These are phyloP conservation scores for Helogale parvula DNA, from an alignment of 2,113 vertebrate genomes.

Conservation along the genomic window DNA sequence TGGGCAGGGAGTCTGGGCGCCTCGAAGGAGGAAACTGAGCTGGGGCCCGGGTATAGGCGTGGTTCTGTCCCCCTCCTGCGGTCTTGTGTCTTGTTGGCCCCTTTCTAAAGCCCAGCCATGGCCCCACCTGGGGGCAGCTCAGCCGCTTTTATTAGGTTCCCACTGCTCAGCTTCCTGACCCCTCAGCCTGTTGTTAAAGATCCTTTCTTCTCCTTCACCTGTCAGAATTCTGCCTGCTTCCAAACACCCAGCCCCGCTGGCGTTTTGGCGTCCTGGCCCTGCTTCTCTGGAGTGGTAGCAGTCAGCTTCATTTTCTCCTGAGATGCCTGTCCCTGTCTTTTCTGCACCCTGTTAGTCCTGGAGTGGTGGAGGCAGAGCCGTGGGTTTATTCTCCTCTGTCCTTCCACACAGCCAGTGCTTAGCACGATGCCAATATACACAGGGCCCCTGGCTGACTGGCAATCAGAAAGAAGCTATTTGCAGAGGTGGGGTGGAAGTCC, in stretches of 20 bases:
- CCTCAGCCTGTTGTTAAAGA: neutral
- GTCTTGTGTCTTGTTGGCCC: neutral
- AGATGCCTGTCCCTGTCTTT: neutral
- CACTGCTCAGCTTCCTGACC: neutral
- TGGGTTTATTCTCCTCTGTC: neutral
- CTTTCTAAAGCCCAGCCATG: neutral
- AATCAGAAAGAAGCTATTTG: neutral
- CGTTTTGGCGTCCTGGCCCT: neutral
- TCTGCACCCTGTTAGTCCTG: neutral
- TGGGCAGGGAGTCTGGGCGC: neutral
- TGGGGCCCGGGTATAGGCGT: neutral
- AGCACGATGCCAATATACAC: accelerated
- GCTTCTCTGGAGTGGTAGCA: neutral
- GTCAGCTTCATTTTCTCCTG: neutral
- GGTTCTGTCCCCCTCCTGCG: neutral
- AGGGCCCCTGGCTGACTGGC: neutral
- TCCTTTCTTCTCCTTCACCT: neutral
- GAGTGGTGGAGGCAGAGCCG: neutral
- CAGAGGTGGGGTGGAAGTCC: neutral
- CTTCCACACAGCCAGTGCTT: neutral
- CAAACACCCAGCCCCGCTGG: neutral
- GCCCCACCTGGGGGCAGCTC: neutral
- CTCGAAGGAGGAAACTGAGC: neutral
- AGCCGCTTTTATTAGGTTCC: neutral
- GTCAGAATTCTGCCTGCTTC: neutral